Conservation (phyloP, 2,113 vertebrate species). For the Phrynosoma platyrhinos region DNA sequence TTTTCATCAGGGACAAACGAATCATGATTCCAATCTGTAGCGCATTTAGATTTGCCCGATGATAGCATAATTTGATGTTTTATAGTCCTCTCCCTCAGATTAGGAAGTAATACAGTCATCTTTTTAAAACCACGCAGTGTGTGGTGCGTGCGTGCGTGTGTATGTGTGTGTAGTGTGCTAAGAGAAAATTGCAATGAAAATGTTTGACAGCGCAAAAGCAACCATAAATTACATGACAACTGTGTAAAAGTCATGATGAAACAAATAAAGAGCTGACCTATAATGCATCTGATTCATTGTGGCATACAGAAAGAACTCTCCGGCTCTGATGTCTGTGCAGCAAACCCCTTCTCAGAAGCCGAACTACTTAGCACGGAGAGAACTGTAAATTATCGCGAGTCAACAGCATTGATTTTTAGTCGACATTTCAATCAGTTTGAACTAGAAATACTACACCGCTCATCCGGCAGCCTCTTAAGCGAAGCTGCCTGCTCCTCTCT, state of each 20-base stretch:
- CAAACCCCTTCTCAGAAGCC: conserved; percentile 62
- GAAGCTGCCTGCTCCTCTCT: conserved; percentile 65
- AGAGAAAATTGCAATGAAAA: conserved; percentile 79
- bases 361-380: conserved; percentile 75
- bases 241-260: conserved; percentile 85
- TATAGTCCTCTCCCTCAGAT: conserved; percentile 82
- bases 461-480: conserved; percentile 70
- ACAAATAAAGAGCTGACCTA: conserved; percentile 86
- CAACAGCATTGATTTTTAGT: conserved; percentile 85
- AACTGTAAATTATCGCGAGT: conserved; percentile 82
- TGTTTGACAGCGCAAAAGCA: conserved; percentile 83
- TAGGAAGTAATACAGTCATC: conserved; percentile 80
- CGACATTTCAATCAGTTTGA: conserved; percentile 82
- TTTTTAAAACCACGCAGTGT: conserved; percentile 62
- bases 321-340: conserved; percentile 54
- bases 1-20: conserved; percentile 86
- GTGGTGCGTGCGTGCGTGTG: conserved; percentile 32
- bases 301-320: conserved; percentile 62
- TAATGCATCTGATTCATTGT: conserved; percentile 75
- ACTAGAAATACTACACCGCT: conserved; percentile 79
- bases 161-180: conserved; percentile 64
- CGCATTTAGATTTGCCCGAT: conserved; percentile 81
- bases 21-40: conserved; percentile 85
- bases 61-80: conserved; percentile 82
- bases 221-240: conserved; percentile 85